Evolutionary conservation across 2,797 vertebrate species (phyloP).

Genomic region (Macrochelys suwanniensis): DNA sequence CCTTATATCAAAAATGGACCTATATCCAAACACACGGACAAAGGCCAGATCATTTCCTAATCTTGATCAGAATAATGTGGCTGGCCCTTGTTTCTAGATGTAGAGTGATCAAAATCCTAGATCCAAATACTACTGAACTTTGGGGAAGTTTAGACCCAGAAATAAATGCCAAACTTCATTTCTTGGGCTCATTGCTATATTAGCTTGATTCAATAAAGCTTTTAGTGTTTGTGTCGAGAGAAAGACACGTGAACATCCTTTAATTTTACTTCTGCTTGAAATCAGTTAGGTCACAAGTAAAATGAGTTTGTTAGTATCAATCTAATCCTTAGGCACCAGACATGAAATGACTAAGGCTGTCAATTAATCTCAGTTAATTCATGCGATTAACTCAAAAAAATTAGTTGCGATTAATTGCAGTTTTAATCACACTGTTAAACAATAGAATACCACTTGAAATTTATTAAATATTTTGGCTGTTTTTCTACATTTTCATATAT

Average conservation of each 20-base stretch:
- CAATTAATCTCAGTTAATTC: too few relatives aligned
- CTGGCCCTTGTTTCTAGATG: neutral
- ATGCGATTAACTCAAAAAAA: too few relatives aligned
- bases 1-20: neutral
- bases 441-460: too few relatives aligned
- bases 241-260: neutral
- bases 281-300: neutral
- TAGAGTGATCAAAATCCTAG: neutral
- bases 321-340: neutral
- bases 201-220: neutral
- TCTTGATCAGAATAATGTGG: neutral
- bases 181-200: neutral
- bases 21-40: neutral
- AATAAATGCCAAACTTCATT: neutral
- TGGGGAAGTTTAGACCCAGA: slow-evolving; percentile 16
- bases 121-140: neutral
- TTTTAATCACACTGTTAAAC: too few relatives aligned
- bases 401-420: too few relatives aligned
- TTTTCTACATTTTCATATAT: too few relatives aligned
- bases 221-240: neutral
- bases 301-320: accelerated
- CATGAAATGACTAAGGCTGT: neutral
- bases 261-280: neutral
- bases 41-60: neutral
- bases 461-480: too few relatives aligned